Conservation (phyloP, 2,113 vertebrate species). For the Tachysurus vachellii region DNA sequence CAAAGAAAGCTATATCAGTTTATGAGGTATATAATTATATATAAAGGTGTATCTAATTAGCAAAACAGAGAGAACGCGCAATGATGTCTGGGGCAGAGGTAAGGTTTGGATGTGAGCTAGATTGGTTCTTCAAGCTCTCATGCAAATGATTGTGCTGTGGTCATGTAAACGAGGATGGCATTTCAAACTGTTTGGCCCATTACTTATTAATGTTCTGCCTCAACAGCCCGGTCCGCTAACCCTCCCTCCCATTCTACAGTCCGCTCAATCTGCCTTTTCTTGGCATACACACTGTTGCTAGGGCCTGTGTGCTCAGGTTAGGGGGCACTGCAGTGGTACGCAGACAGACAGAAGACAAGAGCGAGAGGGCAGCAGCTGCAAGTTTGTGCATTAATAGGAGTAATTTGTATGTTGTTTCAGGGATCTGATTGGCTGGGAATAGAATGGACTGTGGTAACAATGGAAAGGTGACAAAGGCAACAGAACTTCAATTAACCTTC, state of each 20-base stretch:
- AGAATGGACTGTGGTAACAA: background rate
- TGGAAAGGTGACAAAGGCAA: background rate
- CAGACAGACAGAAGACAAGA: slow-evolving; percentile 36
- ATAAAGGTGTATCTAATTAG: background rate
- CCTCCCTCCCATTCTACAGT: slow-evolving; percentile 46
- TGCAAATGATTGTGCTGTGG: slow-evolving; percentile 74
- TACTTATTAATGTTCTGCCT: slow-evolving; percentile 79
- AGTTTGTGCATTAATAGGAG: background rate
- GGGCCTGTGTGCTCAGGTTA: slow-evolving; percentile 72
- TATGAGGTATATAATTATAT: no score
- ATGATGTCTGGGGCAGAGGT: slow-evolving; percentile 16
- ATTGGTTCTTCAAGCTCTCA: slow-evolving; percentile 68
- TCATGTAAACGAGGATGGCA: slow-evolving; percentile 74
- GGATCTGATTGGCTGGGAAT: slow-evolving; percentile 31
- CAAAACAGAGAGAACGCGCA: slow-evolving; percentile 48
- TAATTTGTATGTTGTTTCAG: background rate
- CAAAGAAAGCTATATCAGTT: background rate
- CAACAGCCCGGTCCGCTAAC: slow-evolving; percentile 58
- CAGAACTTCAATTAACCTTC: background rate
- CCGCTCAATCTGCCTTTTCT: slow-evolving; percentile 51
- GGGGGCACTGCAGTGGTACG: slow-evolving; percentile 73
- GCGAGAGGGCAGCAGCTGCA: slow-evolving; percentile 8
- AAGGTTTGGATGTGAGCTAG: slow-evolving; percentile 32
- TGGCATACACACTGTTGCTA: slow-evolving; percentile 76
- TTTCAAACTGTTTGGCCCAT: slow-evolving; percentile 78